These are phyloP conservation scores for Tragulus kanchil DNA, from an alignment of 2,113 vertebrate species.

Conservation along the genomic window DNA sequence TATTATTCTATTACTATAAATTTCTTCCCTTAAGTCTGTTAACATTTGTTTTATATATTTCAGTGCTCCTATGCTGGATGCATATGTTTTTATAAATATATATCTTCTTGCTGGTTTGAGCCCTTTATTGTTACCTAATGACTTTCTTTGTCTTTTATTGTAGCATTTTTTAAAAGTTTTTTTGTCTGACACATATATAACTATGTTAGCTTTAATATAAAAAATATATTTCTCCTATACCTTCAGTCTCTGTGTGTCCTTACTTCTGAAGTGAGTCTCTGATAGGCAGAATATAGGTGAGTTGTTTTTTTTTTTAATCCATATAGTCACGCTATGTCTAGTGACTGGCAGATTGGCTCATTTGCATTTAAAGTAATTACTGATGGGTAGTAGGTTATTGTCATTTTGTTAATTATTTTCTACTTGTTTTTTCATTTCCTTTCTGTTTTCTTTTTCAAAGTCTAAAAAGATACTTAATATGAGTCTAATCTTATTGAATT, in stretches of 20 bases:
- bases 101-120: not conserved
- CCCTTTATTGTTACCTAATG: not conserved
- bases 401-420: not conserved
- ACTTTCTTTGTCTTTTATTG: not conserved
- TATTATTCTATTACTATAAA: not conserved
- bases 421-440: not conserved
- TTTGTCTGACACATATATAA: not conserved
- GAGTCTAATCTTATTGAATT: not conserved
- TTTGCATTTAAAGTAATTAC: not conserved
- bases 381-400: not conserved
- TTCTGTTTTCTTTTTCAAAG: not conserved
- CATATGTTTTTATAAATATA: not conserved
- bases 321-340: not conserved
- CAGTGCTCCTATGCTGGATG: not conserved
- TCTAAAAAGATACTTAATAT: not conserved
- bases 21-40: not conserved
- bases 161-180: not conserved
- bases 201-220: not conserved
- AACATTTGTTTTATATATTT: not conserved
- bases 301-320: not conserved
- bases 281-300: not conserved
- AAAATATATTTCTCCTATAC: not conserved
- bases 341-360: not conserved
- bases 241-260: not conserved
- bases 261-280: not conserved